phyloP scores from a whole-genome alignment of 2,113 vertebrate genomes.

The Muscicapa adusta region DNA sequence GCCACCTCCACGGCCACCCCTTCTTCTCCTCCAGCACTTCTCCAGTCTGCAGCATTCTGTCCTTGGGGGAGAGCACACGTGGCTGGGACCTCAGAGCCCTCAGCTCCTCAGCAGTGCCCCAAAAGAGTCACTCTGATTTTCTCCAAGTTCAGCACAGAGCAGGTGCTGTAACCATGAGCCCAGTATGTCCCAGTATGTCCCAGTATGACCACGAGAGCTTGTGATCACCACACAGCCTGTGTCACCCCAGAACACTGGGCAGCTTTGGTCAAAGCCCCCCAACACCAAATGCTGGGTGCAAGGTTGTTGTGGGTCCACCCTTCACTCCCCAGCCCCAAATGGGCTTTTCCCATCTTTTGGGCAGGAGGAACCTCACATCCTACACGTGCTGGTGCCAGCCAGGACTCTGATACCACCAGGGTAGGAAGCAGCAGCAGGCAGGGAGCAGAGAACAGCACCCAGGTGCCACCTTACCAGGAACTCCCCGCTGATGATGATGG shows the following conservation, averaged over 20 bases:
- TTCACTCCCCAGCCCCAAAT: neutral
- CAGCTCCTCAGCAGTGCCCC: neutral
- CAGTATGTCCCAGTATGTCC: neutral
- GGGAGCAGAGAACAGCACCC: neutral
- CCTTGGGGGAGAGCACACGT: neutral
- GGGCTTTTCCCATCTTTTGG: neutral
- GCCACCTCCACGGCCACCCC: neutral
- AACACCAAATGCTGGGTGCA: neutral
- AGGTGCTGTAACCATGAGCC: neutral
- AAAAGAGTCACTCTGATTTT: neutral
- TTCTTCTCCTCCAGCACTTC: constrained; percentile 11
- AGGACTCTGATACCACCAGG: neutral
- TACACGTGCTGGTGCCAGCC: accelerated
- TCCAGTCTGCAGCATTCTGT: constrained; percentile 48
- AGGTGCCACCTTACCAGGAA: constrained; percentile 80
- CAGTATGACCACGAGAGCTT: neutral
- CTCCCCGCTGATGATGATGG: constrained; percentile 82
- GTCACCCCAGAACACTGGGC: neutral
- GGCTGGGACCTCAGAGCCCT: neutral
- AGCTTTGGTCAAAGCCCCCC: neutral
- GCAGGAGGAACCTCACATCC: neutral
- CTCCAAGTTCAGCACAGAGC: neutral
- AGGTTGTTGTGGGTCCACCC: neutral
- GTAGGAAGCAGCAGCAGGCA: neutral
- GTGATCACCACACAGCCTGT: neutral